Base-by-base conservation (phyloP, 2,888 invertebrate species). In the Rutpela maculata region DNA sequence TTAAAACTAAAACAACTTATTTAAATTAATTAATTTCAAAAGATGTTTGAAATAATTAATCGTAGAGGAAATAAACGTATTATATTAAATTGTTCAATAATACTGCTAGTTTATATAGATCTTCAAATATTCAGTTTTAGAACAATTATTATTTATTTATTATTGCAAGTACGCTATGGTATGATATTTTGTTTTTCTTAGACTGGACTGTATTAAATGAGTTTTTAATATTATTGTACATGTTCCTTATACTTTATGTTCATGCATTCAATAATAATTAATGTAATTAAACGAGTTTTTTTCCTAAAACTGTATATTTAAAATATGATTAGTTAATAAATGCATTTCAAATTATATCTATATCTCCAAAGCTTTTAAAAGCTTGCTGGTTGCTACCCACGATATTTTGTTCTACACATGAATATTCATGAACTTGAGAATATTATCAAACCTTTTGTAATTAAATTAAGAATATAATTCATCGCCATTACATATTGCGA, bases 371-470 rank as follows among this genome's bases (percentile, higher is more conserved):
- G n/a, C 50, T 31, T 62, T 59, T 35, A 62, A 62, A 31, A n/a
- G 60, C 4, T 60, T 50, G 31, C 9, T 35, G n/a, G n/a, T 62
- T 60, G 15, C 26, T n/a, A 17, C 62, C 17, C 31, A 62, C 62
- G 35, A 62, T 31, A 62, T n/a, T 62, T 62, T 31, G 22, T 31
- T 62, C 6, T 22, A 12, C 15, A 22, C 7, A 62, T 62, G 26
- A 22, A 62, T 62, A 62, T 62, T 62, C 62, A 62, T 62, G 62
- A 62, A 31, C 26, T n/a, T 22, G 10, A 10, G 6, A 6, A 62
- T 31, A 62, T 62, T 62, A 62, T 62, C 35, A 62, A 31, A 62
- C 12, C 3, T 6, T 31, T 62, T 62, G 35, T 59, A 59, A 19
- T 19, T 19, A n/a, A 59, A 19, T 62, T 31, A 31, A 62, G 4